Conservation (phyloP, 2,888 invertebrate species). For the Oligia latruncula region DNA sequence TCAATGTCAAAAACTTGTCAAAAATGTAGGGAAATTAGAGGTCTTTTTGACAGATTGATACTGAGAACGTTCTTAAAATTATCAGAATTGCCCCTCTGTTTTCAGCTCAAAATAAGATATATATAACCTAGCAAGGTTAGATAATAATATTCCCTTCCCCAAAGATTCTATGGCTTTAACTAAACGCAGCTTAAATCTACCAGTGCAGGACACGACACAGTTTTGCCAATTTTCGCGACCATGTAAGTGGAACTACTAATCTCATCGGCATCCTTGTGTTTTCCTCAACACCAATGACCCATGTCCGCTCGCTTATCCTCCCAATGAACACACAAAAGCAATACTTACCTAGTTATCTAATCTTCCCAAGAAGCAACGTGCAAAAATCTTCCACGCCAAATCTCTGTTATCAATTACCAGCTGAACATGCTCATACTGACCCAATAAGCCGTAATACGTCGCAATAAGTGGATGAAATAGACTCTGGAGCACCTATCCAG, state of each 20-base stretch:
- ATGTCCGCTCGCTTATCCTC: conserved; percentile 12
- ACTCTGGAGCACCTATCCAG: conserved; percentile 81
- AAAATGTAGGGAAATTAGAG: too few relatives aligned
- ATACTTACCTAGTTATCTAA: conserved; percentile 50
- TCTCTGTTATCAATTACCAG: conserved; percentile 72
- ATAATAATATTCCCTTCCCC: not conserved
- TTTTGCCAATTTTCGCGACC: not conserved
- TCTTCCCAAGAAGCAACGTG: conserved; percentile 37
- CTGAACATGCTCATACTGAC: conserved; percentile 81
- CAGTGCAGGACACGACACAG: too few relatives aligned
- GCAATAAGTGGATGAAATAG: conserved; percentile 82
- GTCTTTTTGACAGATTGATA: not conserved
- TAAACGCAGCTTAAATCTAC: not conserved
- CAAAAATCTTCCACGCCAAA: conserved; percentile 74
- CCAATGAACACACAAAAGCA: conserved; percentile 46
- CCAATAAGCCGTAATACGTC: conserved; percentile 83
- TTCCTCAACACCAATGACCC: conserved; percentile 13
- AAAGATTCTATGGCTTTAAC: not conserved
- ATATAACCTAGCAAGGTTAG: not conserved
- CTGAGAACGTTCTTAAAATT: not conserved
- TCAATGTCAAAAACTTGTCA: too few relatives aligned
- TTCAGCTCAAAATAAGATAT: not conserved
- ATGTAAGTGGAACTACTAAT: not conserved
- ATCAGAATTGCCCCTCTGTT: not conserved
- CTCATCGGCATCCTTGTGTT: not conserved